Evolutionary conservation across 92 coral and sea anemone genomes (phyloP).

Genomic region (Porites divaricata): DNA sequence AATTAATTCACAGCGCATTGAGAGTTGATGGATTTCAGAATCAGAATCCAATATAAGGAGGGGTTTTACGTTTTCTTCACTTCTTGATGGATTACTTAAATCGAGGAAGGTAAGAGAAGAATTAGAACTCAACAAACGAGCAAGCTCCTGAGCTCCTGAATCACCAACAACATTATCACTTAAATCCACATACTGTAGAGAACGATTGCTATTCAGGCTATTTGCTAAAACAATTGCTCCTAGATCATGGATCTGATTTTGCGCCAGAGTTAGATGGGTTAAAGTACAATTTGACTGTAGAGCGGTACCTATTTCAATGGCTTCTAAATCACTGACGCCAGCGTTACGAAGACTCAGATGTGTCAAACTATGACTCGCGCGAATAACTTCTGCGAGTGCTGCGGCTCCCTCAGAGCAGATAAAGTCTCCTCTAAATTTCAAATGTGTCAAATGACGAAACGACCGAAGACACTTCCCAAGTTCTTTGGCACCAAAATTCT

Average conservation of each 20-base stretch:
- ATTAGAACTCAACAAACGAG: neutral
- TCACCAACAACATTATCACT: neutral
- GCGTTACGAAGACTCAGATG: neutral
- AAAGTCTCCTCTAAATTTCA: neutral
- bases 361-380: neutral
- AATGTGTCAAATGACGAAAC: neutral
- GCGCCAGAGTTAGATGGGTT: slow-evolving; percentile 1
- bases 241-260: neutral
- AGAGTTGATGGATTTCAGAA: too few relatives aligned
- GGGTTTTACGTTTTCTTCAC: too few relatives aligned
- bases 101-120: neutral
- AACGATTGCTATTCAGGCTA: neutral
- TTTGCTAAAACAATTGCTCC: slow-evolving; percentile 1
- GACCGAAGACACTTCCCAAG: neutral
- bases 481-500: neutral
- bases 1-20: neutral
- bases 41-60: neutral
- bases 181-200: slow-evolving; percentile 7
- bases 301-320: neutral
- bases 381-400: slow-evolving; percentile 1
- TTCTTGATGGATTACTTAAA: too few relatives aligned
- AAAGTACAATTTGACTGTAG: slow-evolving; percentile 8
- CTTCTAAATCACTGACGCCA: neutral
- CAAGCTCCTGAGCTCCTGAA: neutral
- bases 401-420: neutral